phyloP scores from a whole-genome alignment of 2,113 vertebrate species.

The Salvator merianae region DNA sequence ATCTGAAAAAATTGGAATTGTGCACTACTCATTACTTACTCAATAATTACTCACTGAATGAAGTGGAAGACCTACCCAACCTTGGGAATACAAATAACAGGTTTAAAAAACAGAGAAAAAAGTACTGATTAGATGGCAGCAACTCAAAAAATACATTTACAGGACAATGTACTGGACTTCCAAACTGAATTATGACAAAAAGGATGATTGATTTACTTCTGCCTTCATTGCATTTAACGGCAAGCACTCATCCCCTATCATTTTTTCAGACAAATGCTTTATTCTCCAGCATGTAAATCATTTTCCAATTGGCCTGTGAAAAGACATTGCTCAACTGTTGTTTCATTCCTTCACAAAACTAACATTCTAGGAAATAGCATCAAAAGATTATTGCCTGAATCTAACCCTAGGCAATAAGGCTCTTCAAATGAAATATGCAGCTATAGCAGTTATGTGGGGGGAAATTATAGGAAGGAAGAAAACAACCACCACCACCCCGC shows the following conservation, averaged over 20 bases:
- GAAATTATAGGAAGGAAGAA: background rate
- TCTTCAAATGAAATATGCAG: conserved; percentile 6
- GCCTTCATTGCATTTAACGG: background rate
- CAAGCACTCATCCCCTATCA: background rate
- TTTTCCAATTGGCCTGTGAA: background rate
- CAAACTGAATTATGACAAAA: background rate
- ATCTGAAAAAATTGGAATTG: background rate
- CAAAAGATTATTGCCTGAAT: conserved; percentile 18
- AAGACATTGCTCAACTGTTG: background rate
- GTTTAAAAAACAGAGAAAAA: background rate
- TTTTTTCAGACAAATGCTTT: background rate
- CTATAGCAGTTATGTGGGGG: background rate
- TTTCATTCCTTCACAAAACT: background rate
- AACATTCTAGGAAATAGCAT: background rate
- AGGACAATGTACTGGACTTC: background rate
- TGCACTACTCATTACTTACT: background rate
- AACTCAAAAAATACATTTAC: background rate
- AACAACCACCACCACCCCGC: no score
- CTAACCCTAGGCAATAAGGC: conserved; percentile 5
- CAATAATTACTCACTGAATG: background rate
- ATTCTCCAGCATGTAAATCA: background rate
- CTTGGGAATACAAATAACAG: background rate
- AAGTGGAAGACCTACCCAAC: background rate
- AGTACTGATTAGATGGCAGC: background rate
- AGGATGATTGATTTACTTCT: background rate